A percentile compares a stretch with the other conserved stretches of the same genome.
phyloP scores from a whole-genome alignment of 2,113 vertebrate genomes.

The Columba livia region DNA sequence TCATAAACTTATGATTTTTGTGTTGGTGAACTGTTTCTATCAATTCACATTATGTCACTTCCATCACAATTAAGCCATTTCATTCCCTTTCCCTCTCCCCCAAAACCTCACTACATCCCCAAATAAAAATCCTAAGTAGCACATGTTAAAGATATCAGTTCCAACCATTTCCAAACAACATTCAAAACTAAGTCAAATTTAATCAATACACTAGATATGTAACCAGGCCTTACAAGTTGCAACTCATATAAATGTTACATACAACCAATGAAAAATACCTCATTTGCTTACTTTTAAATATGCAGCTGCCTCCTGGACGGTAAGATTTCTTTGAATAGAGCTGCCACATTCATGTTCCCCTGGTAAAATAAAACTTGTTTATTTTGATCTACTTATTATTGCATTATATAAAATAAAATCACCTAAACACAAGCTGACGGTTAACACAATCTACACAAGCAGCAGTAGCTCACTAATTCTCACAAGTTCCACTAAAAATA shows the following conservation, averaged over 20 bases:
- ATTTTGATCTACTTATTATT: not conserved
- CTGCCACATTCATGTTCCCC: constrained; percentile 94
- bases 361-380: constrained; percentile 67
- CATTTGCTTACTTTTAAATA: constrained; percentile 86
- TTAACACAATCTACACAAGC: not conserved
- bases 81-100: not conserved
- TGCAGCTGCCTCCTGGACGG: constrained; percentile 83
- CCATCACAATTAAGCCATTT: not conserved
- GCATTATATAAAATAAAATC: not conserved
- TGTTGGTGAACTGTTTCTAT: not conserved
- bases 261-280: not conserved
- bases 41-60: not conserved
- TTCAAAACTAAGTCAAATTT: not conserved
- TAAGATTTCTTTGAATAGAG: constrained; percentile 84
- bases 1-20: not conserved
- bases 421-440: not conserved
- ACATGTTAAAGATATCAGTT: not conserved
- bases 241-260: not conserved
- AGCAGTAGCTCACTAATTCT: not conserved
- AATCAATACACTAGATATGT: not conserved
- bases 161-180: not conserved
- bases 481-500: not conserved
- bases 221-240: not conserved
- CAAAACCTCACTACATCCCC: not conserved
- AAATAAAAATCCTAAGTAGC: not conserved